Evolutionary conservation across 2,113 vertebrate species (phyloP), one percentile per base, ranked within the genome.

Genomic region (Oryzias curvinotus): DNA sequence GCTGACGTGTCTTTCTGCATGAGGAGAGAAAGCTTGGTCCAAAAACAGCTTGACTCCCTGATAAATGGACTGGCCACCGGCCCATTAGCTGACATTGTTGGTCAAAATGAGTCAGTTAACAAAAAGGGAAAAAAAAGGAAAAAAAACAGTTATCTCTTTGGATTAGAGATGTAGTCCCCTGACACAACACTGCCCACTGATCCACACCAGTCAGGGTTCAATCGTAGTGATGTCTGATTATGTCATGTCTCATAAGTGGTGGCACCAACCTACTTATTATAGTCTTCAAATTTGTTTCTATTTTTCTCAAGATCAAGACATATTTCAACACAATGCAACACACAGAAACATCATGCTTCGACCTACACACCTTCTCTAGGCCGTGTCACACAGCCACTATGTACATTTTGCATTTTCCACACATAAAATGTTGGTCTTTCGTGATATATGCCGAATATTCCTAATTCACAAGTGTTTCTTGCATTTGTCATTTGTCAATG

Each of bases 31-130:
- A 54, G 63, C 72, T 58, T 12, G 1, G 49, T 65, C 78, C 73
- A 75, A 45, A 79, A 79, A 77, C 86, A 81, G 80, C 71, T 85
- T 76, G 83, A 87, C 66, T 85, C 76, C 65, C 48, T 74, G 80
- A 80, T 85, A 83, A 86, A 83, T 63, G 80, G 57, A 76, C 73
- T 78, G 73, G 67, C 70, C 78, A 75, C 66, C 68, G 71, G 73
- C 64, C 72, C 81, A 53, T 84, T 82, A 82, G 81, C 72, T 65
- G 57, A 82, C 67, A 75, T 59, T 52, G 48, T 36, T 57, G 72
- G 53, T 75, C 63, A 65, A 61, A 75, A 75, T 67, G 65, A 81
- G 70, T 77, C 64, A 57, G 52, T 75, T 77, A 50, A 45, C 23
- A 61, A 60, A 53, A 65, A 12, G n/a, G n/a, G 16, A 43, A 41